Base-by-base conservation (phyloP, 1,140 invertebrate species). In the Lepidotrigona ventralis region DNA sequence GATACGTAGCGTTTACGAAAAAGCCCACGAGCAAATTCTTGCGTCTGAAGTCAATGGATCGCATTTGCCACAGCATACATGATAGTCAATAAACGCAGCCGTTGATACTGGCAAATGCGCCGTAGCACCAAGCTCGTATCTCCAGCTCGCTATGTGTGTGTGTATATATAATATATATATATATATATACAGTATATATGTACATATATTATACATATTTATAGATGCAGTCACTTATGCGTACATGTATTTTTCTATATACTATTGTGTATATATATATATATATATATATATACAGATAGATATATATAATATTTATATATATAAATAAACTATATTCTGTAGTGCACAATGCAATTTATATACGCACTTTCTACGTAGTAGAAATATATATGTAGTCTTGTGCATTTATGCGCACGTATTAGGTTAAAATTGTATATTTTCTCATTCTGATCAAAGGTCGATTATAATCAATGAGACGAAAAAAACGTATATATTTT, bases 31-130 rank as follows among this genome's bases (percentile, higher is more conserved):
- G 68, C n/a, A n/a, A 77, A 79, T 60, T 26, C 56, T 80, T 77
- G 75, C 70, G 72, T 39, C 53, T 53, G 63, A 51, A 79, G 60
- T 53, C 58, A 90, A 81, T 85, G 85, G 83, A 86, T 91, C 85
- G 86, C 90, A 91, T 92, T 91, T 90, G 86, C 89, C 83, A 85
- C 72, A 70, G 60, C 56, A 71, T 58, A 72, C 73, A 74, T 86
- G 88, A 82, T 91, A 90, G 91, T 93, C 92, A 89, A 93, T 93
- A 92, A 86, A 90, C 86, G 88, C 88, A 88, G 87, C 85, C 80
- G 86, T 87, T 81, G 84, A 68, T 81, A 88, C 76, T 85, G 71
- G 90, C 89, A 91, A 91, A 84, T 92, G 91, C 91, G 91, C 91
- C 90, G 91, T 91, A 88, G 90, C 91, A 84, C 84, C 78, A 64